Conservation (phyloP, 1,140 invertebrate genomes). For the Nasonia vitripennis region DNA sequence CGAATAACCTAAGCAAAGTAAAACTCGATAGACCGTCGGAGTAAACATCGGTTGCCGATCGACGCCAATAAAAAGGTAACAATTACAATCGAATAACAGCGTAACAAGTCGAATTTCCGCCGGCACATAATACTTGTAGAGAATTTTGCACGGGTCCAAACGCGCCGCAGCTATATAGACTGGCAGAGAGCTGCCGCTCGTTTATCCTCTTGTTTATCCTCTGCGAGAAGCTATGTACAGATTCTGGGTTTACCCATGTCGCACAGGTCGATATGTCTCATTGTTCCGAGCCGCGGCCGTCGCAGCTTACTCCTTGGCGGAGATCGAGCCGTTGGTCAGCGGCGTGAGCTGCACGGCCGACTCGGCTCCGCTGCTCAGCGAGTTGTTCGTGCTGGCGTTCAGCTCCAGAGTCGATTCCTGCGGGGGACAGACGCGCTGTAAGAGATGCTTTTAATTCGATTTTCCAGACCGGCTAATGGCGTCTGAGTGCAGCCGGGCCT, state of each 20-base stretch:
- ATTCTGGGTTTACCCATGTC: conserved; percentile 4
- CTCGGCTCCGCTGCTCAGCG: conserved; percentile 62
- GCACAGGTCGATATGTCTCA: conserved; percentile 70
- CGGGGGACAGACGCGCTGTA: neutral
- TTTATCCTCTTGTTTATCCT: neutral
- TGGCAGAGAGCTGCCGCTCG: neutral
- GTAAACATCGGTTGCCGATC: too few relatives aligned
- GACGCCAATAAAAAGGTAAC: too few relatives aligned
- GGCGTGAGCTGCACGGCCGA: conserved; percentile 54
- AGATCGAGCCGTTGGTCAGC: conserved; percentile 70
- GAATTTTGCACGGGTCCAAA: neutral
- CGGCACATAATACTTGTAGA: too few relatives aligned
- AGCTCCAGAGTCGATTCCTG: conserved; percentile 69
- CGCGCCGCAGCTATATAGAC: neutral
- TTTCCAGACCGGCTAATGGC: neutral
- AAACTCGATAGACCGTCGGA: too few relatives aligned
- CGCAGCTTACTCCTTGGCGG: conserved; percentile 68
- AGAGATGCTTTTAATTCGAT: neutral
- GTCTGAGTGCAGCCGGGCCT: neutral
- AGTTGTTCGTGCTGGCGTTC: conserved; percentile 63
- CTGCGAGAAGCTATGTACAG: conserved; percentile 33
- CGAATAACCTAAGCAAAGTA: too few relatives aligned
- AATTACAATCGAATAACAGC: too few relatives aligned
- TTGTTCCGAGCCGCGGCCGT: neutral
- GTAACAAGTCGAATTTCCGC: too few relatives aligned